Conservation (phyloP, 2,888 invertebrate species). For the Lasioglossum calceatum region DNA sequence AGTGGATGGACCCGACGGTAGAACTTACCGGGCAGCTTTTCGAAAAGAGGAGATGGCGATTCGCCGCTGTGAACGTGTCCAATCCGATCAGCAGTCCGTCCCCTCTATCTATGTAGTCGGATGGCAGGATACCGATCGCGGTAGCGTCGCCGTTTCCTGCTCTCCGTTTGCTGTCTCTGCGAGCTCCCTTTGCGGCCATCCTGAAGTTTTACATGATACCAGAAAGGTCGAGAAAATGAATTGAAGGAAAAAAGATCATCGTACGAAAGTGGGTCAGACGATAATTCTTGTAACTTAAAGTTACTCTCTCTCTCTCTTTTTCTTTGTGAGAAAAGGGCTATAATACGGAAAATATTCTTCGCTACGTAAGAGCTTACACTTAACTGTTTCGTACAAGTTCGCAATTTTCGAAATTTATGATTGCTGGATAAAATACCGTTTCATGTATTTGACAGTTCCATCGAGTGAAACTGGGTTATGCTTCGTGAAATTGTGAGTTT, state of each 20-base stretch:
- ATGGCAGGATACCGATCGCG: conserved; percentile 78
- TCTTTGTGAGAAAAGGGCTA: too few relatives aligned
- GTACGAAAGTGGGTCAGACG: neutral
- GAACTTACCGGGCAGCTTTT: conserved; percentile 79
- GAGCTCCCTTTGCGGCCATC: conserved; percentile 76
- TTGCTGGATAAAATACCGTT: too few relatives aligned
- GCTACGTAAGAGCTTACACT: too few relatives aligned
- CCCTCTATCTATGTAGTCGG: conserved; percentile 81
- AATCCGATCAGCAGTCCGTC: conserved; percentile 81
- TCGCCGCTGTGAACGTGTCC: conserved; percentile 78
- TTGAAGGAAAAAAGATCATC: neutral
- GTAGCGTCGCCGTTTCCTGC: conserved; percentile 75
- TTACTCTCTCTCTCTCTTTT: too few relatives aligned
- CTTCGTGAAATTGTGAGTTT: too few relatives aligned
- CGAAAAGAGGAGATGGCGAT: conserved; percentile 78
- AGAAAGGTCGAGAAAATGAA: neutral
- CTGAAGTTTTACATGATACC: conserved; percentile 62
- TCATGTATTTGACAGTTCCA: too few relatives aligned
- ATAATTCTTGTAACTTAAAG: neutral
- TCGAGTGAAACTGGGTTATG: too few relatives aligned
- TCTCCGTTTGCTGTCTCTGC: conserved; percentile 80
- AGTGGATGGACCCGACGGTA: neutral
- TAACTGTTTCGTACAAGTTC: too few relatives aligned
- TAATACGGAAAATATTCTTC: too few relatives aligned
- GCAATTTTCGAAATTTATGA: too few relatives aligned